Base-by-base conservation (phyloP, 2,797 vertebrate genomes). In the Pteronotus mesoamericanus region DNA sequence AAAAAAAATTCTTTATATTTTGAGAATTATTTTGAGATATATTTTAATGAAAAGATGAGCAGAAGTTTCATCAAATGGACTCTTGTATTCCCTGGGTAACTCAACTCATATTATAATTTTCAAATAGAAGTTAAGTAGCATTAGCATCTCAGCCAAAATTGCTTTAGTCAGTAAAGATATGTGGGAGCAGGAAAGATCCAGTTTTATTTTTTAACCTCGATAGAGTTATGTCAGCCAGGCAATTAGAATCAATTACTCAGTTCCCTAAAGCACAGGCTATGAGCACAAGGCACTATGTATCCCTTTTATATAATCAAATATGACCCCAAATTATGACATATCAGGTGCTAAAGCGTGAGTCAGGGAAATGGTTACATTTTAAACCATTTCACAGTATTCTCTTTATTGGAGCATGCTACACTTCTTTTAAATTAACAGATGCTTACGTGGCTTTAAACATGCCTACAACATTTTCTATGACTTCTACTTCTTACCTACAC, bases 41-140 rank as follows among this genome's bases (percentile, higher is more conserved):
- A 44, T 44, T 88, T 72, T 88, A 71, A 78, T 51, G 19, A 85
- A 82, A 86, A 97, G 37, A 11, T 83, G 19, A 44, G 26, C 19
- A 39, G 9, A 80, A 71, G 75, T 22, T 89, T 94, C 42, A 55
- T 87, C 53, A 79, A 32, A 46, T 87, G 15, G 26, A n/a, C 3
- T 39, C 46, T 68, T 53, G 4, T 44, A 48, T 86, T 75, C 53
- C 83, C 19, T 37, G 68, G 75, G 26, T 51, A 46, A 77, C 51
- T 80, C 48, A 26, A n/a, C 86, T 88, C 80, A 75, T 66, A 69
- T 44, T 51, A 75, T 93, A 59, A 80, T 87, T 78, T 95, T 82
- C 46, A 92, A 79, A 79, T 24, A 66, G 26, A 94, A 92, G 55
- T 84, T 82, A 86, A 92, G 12, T 18, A n/a, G 26, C 71, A 6